Evolutionary conservation across 2,113 vertebrate genomes (phyloP).

Genomic region (Ailurus styani): DNA sequence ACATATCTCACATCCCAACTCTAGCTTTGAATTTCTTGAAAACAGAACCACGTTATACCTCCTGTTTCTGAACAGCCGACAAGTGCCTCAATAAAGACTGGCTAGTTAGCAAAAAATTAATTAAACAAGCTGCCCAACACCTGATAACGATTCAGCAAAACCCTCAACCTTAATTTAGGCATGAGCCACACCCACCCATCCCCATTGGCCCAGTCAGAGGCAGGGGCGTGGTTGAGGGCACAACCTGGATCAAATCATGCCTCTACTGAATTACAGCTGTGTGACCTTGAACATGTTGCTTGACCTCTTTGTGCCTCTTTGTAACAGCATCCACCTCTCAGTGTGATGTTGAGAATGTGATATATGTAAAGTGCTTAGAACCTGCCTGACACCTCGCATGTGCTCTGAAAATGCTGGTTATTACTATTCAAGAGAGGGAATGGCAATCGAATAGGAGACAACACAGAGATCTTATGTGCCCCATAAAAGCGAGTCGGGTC

Average conservation of each 20-base stretch:
- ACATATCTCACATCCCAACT: not conserved
- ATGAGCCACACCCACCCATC: not conserved
- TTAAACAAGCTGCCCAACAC: not conserved
- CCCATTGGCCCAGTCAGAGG: not conserved
- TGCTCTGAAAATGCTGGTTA: not conserved
- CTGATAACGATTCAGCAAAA: not conserved
- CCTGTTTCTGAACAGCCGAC: not conserved
- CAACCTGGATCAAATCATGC: not conserved
- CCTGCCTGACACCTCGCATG: not conserved
- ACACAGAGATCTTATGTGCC: not conserved
- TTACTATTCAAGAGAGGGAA: not conserved
- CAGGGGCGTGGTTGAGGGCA: not conserved
- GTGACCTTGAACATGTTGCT: not conserved
- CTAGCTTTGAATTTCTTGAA: not conserved
- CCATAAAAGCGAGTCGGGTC: not conserved
- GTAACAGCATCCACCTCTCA: not conserved
- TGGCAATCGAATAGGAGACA: not conserved
- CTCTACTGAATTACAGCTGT: not conserved
- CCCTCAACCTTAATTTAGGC: not conserved
- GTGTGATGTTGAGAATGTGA: not conserved
- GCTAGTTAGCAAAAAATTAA: not conserved
- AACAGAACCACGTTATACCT: not conserved
- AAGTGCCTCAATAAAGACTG: not conserved
- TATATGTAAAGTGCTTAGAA: not conserved
- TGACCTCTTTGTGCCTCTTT: not conserved